Conservation (phyloP, 2,797 vertebrate genomes). For the Ctenosaura bakeri region DNA sequence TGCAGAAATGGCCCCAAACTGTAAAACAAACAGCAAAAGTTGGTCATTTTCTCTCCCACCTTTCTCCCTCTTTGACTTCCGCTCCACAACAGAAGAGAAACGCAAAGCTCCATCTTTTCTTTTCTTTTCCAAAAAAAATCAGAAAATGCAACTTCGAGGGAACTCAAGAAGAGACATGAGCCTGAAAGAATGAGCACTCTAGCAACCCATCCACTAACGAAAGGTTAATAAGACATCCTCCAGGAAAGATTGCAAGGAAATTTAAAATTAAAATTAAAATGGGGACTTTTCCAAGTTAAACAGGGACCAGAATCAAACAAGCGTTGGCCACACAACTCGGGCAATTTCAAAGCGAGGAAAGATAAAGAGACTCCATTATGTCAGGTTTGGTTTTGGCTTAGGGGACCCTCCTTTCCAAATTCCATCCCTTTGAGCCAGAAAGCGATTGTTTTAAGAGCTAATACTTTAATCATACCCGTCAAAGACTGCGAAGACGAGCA, state of each 20-base stretch:
- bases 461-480: slow-evolving; percentile 70
- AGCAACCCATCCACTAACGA: not conserved
- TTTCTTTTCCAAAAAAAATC: no score
- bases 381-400: slow-evolving; percentile 71
- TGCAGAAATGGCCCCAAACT: no score
- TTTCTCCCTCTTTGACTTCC: no score
- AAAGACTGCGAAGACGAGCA: slow-evolving; percentile 55
- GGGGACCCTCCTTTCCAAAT: slow-evolving; percentile 39
- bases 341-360: not conserved
- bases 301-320: slow-evolving; percentile 66
- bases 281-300: slow-evolving; percentile 60
- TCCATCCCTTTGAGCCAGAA: slow-evolving; percentile 53
- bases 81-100: no score
- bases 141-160: not conserved
- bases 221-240: not conserved
- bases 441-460: slow-evolving; percentile 20
- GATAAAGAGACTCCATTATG: slow-evolving; percentile 53
- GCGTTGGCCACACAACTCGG: not conserved
- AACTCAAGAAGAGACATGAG: slow-evolving; percentile 70
- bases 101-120: no score
- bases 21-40: no score
- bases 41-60: no score
- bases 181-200: not conserved
- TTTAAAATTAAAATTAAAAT: not conserved
- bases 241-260: not conserved